Base-by-base conservation (phyloP, 2,113 vertebrate genomes). In the Zosterops borbonicus region DNA sequence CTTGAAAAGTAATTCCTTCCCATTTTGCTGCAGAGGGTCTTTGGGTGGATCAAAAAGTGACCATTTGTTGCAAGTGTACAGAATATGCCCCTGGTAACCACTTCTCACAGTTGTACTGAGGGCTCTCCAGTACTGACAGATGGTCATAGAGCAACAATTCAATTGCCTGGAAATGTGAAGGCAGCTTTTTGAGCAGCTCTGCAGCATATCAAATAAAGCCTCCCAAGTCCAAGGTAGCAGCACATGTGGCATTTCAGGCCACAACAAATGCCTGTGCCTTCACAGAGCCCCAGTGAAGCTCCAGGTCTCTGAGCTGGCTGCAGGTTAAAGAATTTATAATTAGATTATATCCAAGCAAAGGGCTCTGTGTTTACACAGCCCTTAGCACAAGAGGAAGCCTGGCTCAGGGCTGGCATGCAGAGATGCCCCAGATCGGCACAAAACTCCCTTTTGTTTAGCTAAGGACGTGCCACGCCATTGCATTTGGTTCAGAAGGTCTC, bases 401-500 rank as follows among this genome's bases (percentile, higher is more conserved):
- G 55, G 78, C 65, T 92, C 44, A 60, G 62, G 53, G 37, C 70
- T 92, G 71, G 63, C 89, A 83, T 13, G 42, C 76, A 52, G 63
- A 89, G 89, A 81, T 87, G 73, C 80, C 83, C 71, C 83, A 87
- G 79, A 83, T 63, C 5, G 0, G 39, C 19, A 22, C 59, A 75
- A 75, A 44, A 20, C 47, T 74, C 50, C 49, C 35, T 67, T 78
- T 68, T 94, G 73, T 92, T 95, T 94, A 92, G 68, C 31, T 95
- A 90, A 97, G 83, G 67, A 71, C 7, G 0, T 27, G 60, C 68
- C 83, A 81, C 0, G 2, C 79, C 74, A 46, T 27, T 90, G 83
- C 76, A 20, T 59, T 81, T 83, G 41, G 71, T 93, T 95, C 89
- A 96, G 76, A 59, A 95, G 89, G 94, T 95, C 94, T 89, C 68